phyloP scores from a whole-genome alignment of 2,888 invertebrate genomes.

The Caenorhabditis doughertyi region DNA sequence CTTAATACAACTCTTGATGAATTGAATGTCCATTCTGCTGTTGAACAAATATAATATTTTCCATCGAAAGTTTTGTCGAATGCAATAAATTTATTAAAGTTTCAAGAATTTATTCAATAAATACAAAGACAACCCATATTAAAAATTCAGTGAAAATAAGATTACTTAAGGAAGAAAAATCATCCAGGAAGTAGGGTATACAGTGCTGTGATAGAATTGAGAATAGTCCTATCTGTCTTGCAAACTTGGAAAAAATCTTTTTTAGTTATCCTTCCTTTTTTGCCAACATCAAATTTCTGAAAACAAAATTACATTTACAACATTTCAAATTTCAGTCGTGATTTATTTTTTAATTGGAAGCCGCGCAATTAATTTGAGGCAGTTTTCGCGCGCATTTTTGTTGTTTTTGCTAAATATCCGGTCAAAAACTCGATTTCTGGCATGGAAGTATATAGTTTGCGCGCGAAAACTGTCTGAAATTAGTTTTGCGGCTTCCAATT shows the following conservation, averaged over 20 bases:
- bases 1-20: conserved; percentile 12
- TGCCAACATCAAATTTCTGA: conserved; percentile 78
- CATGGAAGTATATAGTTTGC: no score
- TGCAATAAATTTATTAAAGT: no score
- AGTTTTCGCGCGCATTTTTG: no score
- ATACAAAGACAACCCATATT: conserved; percentile 31
- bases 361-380: no score
- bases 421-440: no score
- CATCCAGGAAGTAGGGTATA: conserved; percentile 76
- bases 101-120: conserved; percentile 15
- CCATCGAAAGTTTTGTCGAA: no score
- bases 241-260: conserved; percentile 77
- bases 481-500: no score
- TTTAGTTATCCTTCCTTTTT: conserved; percentile 75
- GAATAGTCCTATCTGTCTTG: conserved; percentile 73
- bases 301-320: no score
- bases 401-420: no score
- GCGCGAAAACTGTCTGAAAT: no score
- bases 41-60: conserved; percentile 15
- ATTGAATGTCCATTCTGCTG: conserved; percentile 2
- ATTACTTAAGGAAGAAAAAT: not conserved
- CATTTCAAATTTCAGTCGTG: no score
- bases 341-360: no score
- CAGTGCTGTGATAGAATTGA: conserved; percentile 75
- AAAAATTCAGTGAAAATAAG: conserved; percentile 8